Conservation (phyloP, 2,797 vertebrate species). For the Chelon labrosus region DNA sequence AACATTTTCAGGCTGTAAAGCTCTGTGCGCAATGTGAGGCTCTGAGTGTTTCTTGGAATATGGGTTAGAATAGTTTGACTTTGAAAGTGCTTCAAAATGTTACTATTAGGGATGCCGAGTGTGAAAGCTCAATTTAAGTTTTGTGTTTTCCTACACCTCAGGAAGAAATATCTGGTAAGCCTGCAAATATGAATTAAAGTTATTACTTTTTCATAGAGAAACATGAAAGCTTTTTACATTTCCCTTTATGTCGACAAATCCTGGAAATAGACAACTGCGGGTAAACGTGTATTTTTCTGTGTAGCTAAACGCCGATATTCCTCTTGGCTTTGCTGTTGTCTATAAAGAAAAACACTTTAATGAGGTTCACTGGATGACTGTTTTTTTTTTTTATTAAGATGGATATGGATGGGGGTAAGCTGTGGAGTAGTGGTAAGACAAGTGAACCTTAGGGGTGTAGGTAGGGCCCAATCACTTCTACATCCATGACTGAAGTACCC, state of each 20-base stretch:
- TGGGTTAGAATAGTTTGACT: too few relatives aligned
- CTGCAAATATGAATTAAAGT: too few relatives aligned
- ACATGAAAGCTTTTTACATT: not conserved
- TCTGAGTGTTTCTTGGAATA: not conserved
- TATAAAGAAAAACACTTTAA: slow-evolving; percentile 4
- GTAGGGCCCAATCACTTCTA: too few relatives aligned
- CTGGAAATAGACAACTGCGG: not conserved
- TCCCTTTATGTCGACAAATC: too few relatives aligned
- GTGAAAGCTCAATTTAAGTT: too few relatives aligned
- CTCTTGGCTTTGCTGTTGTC: not conserved
- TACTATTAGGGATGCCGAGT: too few relatives aligned
- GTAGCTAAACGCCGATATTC: not conserved
- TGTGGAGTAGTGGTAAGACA: too few relatives aligned
- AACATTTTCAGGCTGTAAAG: not conserved
- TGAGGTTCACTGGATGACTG: not conserved
- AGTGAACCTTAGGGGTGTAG: too few relatives aligned
- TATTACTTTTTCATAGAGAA: not conserved
- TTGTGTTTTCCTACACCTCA: too few relatives aligned
- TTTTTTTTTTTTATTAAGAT: not conserved
- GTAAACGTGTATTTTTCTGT: not conserved
- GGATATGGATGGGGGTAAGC: not conserved
- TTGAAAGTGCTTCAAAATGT: too few relatives aligned
- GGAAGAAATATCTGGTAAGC: too few relatives aligned
- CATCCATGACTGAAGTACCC: too few relatives aligned
- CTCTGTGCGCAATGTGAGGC: not conserved